These are phyloP conservation scores for Andrena bucephala DNA, from an alignment of 2,888 invertebrate genomes.

Conservation along the genomic window DNA sequence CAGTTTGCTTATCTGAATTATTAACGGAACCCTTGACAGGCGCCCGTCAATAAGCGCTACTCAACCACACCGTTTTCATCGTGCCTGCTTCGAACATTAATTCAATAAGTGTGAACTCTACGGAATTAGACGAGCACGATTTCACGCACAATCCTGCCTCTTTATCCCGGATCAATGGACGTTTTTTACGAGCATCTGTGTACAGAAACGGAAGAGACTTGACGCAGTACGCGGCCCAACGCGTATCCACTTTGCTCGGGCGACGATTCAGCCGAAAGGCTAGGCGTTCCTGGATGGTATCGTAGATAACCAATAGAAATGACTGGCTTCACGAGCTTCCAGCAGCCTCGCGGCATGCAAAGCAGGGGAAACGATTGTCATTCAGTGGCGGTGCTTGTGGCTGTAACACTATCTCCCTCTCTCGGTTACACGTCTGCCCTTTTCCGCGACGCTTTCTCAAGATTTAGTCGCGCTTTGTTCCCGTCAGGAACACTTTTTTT, in stretches of 20 bases:
- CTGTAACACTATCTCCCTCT: conserved; percentile 51
- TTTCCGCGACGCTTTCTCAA: conserved; percentile 36
- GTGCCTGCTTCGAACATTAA: neutral
- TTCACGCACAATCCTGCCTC: too few species aligned
- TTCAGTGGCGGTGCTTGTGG: conserved; percentile 50
- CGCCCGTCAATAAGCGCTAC: neutral
- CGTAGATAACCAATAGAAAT: conserved; percentile 64
- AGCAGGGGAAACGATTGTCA: conserved; percentile 65
- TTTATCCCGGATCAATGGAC: too few species aligned
- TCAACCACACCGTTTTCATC: neutral
- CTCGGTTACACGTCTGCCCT: conserved; percentile 27
- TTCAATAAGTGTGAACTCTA: neutral
- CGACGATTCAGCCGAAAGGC: conserved; percentile 12
- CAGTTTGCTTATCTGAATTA: conserved; percentile 19
- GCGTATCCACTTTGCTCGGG: conserved; percentile 23
- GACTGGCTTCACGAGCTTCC: conserved; percentile 46
- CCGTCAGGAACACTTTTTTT: conserved; percentile 40
- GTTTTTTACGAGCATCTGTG: neutral
- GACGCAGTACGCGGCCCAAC: neutral
- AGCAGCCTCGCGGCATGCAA: conserved; percentile 60
- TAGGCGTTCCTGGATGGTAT: conserved; percentile 38
- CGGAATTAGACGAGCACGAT: neutral
- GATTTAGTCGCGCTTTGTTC: conserved; percentile 62
- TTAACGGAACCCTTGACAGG: neutral
- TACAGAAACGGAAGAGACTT: neutral